Evolutionary conservation across 2,888 invertebrate genomes (phyloP).

Genomic region (Notocelia uddmanniana): DNA sequence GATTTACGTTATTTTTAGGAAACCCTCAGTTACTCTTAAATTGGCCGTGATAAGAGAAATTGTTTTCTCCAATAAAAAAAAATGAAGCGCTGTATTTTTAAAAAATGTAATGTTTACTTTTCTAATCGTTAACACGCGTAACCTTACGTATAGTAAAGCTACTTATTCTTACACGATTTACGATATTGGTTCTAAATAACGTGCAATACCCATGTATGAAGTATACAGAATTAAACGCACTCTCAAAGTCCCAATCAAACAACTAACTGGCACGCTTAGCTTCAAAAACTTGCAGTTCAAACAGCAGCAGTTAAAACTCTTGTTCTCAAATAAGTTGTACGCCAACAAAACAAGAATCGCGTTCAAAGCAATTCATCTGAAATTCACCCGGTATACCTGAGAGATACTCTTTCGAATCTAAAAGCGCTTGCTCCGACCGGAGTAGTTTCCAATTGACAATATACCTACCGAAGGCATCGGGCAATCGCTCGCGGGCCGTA

Average conservation of each 20-base stretch:
- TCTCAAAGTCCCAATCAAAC: too few species aligned
- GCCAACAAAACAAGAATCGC: background rate
- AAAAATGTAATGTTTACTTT: background rate
- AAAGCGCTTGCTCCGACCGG: constrained; percentile 72
- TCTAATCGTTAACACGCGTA: background rate
- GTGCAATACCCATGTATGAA: too few species aligned
- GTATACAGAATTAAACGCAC: too few species aligned
- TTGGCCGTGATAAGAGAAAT: constrained; percentile 16
- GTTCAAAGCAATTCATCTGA: constrained; percentile 51
- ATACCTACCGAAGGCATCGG: constrained; percentile 68
- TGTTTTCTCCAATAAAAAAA: background rate
- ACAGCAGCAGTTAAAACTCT: too few species aligned
- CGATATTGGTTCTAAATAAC: too few species aligned
- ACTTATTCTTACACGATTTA: too few species aligned
- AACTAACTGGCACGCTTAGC: too few species aligned
- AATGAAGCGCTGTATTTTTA: too few species aligned
- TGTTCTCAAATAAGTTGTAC: background rate
- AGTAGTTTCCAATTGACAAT: constrained; percentile 83
- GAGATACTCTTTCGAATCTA: constrained; percentile 76
- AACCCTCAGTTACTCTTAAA: background rate
- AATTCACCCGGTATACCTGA: constrained; percentile 57
- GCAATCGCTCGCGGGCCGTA: constrained; percentile 75
- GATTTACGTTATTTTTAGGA: constrained; percentile 27
- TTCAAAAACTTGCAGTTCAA: too few species aligned
- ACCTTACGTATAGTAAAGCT: background rate